phyloP scores from a whole-genome alignment of 2,888 invertebrate genomes.

The Dolomedes plantarius region DNA sequence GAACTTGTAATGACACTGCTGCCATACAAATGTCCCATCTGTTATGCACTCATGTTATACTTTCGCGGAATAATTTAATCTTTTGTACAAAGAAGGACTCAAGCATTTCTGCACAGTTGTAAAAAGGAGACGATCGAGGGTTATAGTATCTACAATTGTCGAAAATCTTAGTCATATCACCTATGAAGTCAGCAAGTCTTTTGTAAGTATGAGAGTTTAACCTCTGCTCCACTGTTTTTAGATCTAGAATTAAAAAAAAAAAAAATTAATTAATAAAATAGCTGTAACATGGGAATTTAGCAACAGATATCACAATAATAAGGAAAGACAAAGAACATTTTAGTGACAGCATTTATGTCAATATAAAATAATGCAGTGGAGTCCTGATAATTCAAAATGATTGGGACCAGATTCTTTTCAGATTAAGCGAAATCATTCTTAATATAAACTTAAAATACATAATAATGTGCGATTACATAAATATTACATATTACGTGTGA shows the following conservation, averaged over 20 bases:
- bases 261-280: too few species aligned
- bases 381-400: too few species aligned
- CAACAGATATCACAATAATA: too few species aligned
- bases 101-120: constrained; percentile 95
- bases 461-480: too few species aligned
- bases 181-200: constrained; percentile 94
- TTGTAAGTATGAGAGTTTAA: constrained; percentile 89
- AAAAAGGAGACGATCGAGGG: constrained; percentile 95
- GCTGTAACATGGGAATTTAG: too few species aligned
- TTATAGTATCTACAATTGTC: constrained; percentile 99
- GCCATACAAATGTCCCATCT: not conserved
- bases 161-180: constrained; percentile 98
- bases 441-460: too few species aligned
- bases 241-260: constrained; percentile 82
- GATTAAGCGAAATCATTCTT: too few species aligned
- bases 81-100: constrained; percentile 97
- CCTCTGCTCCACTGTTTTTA: constrained; percentile 92
- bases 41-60: constrained; percentile 65
- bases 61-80: constrained; percentile 79
- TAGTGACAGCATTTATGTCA: too few species aligned
- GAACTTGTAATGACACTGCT: not conserved
- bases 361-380: too few species aligned
- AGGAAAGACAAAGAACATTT: too few species aligned
- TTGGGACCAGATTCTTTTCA: too few species aligned
- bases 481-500: too few species aligned